These are phyloP conservation scores for Callitettix versicolor DNA, from an alignment of 1,140 invertebrate species.

Conservation along the genomic window DNA sequence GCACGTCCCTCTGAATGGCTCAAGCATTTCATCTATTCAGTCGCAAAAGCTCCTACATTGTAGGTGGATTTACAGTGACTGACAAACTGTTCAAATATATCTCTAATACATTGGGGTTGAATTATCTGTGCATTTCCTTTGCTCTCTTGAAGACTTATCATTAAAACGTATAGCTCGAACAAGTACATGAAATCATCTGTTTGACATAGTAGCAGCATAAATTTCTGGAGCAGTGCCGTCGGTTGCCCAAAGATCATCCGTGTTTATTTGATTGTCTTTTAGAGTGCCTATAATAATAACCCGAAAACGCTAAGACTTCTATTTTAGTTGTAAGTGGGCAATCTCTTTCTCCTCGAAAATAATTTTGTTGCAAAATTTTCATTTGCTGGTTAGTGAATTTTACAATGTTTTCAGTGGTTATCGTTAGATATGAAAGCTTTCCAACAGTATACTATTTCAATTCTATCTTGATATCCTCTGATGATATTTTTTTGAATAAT, in stretches of 20 bases:
- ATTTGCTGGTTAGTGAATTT: neutral
- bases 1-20: conserved; percentile 5
- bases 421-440: neutral
- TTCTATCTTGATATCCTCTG: neutral
- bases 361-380: neutral
- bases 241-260: neutral
- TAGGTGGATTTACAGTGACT: neutral
- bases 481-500: neutral
- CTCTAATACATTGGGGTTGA: neutral
- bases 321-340: neutral
- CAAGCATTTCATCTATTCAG: conserved; percentile 11
- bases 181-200: neutral
- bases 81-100: neutral
- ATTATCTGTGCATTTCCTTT: neutral
- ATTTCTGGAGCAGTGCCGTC: neutral
- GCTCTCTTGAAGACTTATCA: neutral
- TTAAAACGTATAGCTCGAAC: neutral
- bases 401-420: neutral
- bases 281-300: neutral
- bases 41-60: neutral
- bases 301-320: neutral
- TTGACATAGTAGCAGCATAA: neutral
- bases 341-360: neutral
- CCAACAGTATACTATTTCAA: neutral
- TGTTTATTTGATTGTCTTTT: neutral